These are phyloP conservation scores for Gortyna flavago DNA, from an alignment of 2,888 invertebrate genomes.

Conservation along the genomic window DNA sequence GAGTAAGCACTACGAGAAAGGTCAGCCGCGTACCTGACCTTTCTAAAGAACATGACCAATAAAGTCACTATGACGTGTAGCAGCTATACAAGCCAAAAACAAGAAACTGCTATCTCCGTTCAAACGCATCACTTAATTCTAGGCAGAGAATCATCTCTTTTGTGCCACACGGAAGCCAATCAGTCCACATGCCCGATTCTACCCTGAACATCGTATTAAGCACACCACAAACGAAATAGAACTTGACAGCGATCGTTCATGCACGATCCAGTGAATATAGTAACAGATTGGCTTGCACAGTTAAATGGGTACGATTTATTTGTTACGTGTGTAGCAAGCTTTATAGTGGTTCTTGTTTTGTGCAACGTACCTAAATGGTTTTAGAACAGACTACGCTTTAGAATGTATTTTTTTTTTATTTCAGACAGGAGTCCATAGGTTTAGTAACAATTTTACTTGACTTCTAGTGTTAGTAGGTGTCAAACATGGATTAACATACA, in stretches of 20 bases:
- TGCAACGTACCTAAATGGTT: background rate
- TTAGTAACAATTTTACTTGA: too few species aligned
- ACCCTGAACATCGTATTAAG: constrained; percentile 8
- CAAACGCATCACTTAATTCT: constrained; percentile 6
- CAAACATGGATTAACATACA: too few species aligned
- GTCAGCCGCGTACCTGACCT: background rate
- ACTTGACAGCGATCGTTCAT: constrained; percentile 39
- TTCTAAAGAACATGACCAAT: background rate
- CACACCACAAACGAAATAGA: constrained; percentile 19
- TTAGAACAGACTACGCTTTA: background rate
- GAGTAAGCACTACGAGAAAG: background rate
- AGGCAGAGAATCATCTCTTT: background rate
- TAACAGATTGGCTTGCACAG: constrained; percentile 24
- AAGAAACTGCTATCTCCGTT: constrained; percentile 2
- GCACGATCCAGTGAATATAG: constrained; percentile 23
- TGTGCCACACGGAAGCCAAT: constrained; percentile 11
- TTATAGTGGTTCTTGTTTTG: background rate
- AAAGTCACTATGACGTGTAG: background rate
- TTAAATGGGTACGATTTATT: constrained; percentile 30
- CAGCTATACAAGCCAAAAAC: background rate
- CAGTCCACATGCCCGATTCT: constrained; percentile 10
- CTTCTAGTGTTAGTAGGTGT: too few species aligned
- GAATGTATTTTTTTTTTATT: too few species aligned
- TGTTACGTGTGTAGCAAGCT: background rate
- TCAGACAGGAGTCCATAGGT: too few species aligned